These are phyloP conservation scores for Micromesistius poutassou DNA, from an alignment of 2,797 vertebrate species.

Conservation along the genomic window DNA sequence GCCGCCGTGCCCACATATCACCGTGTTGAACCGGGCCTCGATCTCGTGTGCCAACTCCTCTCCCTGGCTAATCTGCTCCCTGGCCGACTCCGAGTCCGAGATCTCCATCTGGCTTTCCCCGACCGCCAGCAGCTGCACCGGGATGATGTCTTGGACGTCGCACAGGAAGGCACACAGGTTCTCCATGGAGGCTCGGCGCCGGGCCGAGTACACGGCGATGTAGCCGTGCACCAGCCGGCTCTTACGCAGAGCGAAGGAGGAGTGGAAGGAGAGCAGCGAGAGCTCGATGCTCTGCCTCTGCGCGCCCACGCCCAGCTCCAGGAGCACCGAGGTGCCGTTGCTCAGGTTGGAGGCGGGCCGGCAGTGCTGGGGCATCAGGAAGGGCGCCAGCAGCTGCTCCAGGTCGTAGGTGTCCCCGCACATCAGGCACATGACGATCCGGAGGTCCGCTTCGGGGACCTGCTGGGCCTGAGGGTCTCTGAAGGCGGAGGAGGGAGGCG, in stretches of 20 bases:
- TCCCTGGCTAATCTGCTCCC: constrained; percentile 87
- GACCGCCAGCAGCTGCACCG: constrained; percentile 89
- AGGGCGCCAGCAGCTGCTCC: constrained; percentile 87
- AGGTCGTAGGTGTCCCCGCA: constrained; percentile 87
- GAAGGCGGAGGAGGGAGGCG: constrained; percentile 71
- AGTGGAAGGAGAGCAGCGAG: constrained; percentile 89
- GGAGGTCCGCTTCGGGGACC: constrained; percentile 79
- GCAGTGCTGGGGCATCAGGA: constrained; percentile 84
- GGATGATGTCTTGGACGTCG: constrained; percentile 95
- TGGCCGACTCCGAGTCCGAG: constrained; percentile 80
- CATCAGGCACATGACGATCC: constrained; percentile 93
- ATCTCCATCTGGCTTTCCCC: constrained; percentile 81
- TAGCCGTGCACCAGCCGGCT: constrained; percentile 90
- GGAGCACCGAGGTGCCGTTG: constrained; percentile 80
- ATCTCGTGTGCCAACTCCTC: constrained; percentile 94
- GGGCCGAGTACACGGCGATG: constrained; percentile 88
- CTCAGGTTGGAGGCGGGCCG: constrained; percentile 75
- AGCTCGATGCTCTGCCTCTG: constrained; percentile 85
- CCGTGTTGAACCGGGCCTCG: constrained; percentile 80
- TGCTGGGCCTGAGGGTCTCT: constrained; percentile 80
- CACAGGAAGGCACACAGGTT: constrained; percentile 92
- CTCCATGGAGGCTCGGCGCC: constrained; percentile 88
- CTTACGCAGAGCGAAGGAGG: constrained; percentile 90
- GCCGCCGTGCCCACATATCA: constrained; percentile 81
- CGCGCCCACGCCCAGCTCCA: constrained; percentile 80